Evolutionary conservation across 2,888 invertebrate species (phyloP).

Genomic region (Cheiracanthium punctorium): DNA sequence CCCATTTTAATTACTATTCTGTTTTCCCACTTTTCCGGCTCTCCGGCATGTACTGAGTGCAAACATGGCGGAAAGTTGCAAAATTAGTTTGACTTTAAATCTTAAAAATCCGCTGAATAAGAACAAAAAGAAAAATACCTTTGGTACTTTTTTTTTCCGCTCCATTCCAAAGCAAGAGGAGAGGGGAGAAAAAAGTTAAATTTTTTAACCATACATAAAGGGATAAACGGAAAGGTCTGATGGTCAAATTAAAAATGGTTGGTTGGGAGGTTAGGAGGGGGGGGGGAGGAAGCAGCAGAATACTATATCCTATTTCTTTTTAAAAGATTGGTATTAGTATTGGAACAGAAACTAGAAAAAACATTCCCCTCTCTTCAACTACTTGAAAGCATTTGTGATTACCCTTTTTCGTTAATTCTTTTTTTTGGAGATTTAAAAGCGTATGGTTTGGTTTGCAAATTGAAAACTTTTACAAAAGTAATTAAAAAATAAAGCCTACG

Average conservation of each 20-base stretch:
- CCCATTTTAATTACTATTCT: conserved; percentile 67
- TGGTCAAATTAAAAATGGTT: conserved; percentile 50
- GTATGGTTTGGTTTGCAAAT: conserved; percentile 42
- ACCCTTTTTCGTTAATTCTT: background rate
- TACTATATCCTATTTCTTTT: conserved; percentile 66
- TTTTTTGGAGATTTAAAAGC: conserved; percentile 23
- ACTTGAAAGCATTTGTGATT: no score
- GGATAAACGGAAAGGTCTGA: conserved; percentile 52
- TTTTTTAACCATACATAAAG: conserved; percentile 61
- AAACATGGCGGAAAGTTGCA: conserved; percentile 67
- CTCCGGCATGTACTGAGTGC: conserved; percentile 43
- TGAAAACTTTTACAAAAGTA: conserved; percentile 60
- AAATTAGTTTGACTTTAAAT: conserved; percentile 70
- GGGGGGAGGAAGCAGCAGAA: conserved; percentile 38
- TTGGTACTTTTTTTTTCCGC: background rate
- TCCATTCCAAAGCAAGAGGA: no score
- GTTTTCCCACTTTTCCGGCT: conserved; percentile 56
- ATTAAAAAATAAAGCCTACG: conserved; percentile 48
- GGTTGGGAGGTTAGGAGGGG: background rate
- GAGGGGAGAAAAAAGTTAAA: conserved; percentile 47
- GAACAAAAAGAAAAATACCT: background rate
- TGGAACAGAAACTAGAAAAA: conserved; percentile 51
- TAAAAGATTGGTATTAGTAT: conserved; percentile 70
- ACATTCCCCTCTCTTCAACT: conserved; percentile 4
- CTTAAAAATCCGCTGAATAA: conserved; percentile 56